Percentiles rank a stretch among this genome's conserved stretches.
Evolutionary conservation across 2,797 vertebrate genomes (phyloP).

Genomic region (Cuniculus paca): DNA sequence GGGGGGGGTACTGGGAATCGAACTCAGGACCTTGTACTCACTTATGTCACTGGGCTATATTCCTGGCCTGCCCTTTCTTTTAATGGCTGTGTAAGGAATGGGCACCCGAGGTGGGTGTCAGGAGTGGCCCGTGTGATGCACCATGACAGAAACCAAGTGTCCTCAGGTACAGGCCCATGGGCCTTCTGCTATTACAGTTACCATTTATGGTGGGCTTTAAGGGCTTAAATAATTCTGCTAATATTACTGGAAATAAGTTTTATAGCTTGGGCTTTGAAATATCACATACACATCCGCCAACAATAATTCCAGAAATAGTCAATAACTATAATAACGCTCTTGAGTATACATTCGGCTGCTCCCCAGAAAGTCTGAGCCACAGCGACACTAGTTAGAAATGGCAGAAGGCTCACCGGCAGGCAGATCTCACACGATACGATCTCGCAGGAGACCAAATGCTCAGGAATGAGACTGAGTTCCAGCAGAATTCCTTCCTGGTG

Average conservation of each 20-base stretch:
- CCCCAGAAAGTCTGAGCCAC: background rate
- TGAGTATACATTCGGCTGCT: background rate
- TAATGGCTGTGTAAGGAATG: no score
- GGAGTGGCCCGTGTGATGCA: background rate
- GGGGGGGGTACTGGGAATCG: background rate
- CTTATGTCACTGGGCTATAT: no score
- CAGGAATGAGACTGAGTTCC: background rate
- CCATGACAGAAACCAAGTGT: background rate
- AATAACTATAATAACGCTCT: background rate
- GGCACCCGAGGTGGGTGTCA: background rate
- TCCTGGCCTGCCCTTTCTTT: background rate
- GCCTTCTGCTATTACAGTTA: background rate
- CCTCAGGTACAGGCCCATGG: background rate
- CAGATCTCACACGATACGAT: background rate
- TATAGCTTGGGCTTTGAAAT: constrained; percentile 37
- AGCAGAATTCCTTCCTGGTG: background rate
- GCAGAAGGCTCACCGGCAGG: background rate
- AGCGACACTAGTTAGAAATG: background rate
- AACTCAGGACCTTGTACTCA: no score
- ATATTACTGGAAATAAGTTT: constrained; percentile 59
- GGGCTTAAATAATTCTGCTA: constrained; percentile 30
- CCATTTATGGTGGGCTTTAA: constrained; percentile 28
- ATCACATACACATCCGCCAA: background rate
- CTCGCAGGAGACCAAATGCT: background rate
- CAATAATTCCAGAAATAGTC: background rate